Base-by-base conservation (phyloP, 1,140 invertebrate genomes). In the Bilobella aurantiaca region DNA sequence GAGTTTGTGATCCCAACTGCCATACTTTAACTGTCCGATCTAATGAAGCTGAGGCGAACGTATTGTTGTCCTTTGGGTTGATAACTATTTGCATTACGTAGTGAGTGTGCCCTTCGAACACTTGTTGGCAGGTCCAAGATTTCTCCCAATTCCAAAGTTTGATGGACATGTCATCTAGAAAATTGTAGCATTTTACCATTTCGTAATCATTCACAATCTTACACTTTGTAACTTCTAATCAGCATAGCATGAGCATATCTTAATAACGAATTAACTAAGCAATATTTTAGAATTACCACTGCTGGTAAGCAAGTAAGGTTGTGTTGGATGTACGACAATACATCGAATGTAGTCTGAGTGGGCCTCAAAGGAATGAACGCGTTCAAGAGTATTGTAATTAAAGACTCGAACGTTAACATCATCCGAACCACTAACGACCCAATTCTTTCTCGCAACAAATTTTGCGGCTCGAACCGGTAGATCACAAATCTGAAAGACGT, bases 131-230 rank as follows among this genome's bases (percentile, higher is more conserved):
- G 0, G 87, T 82, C 93, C 96, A 99, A 73, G 90, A 85, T 75
- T 98, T 96, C 29, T 99, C 96, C 96, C 96, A 99, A 78, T 99
- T 98, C 97, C 97, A 99, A 29, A 99, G 77, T 79, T 99, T 99
- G 58, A 99, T 98, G 28, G 93, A 79, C 90, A 99, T 95, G 76
- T 99, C 97, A 85, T 99, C 94, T 94, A 77, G 28, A 79, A 79
- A 37, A n/a, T n/a, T n/a, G n/a, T n/a, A n/a, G n/a, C n/a, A n/a
- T n/a, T n/a, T n/a, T n/a, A n/a, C n/a, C n/a, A n/a, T n/a, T n/a
- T n/a, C n/a, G n/a, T n/a, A n/a, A n/a, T n/a, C n/a, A n/a, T n/a
- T n/a, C n/a, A n/a, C n/a, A n/a, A n/a, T n/a, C n/a, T n/a, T n/a
- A n/a, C n/a, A n/a, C n/a, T n/a, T n/a, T n/a, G n/a, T n/a, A n/a